Percentiles rank a stretch among this genome's conserved stretches.
Evolutionary conservation across 1,140 invertebrate genomes (phyloP).

Genomic region (Watersipora subatra): DNA sequence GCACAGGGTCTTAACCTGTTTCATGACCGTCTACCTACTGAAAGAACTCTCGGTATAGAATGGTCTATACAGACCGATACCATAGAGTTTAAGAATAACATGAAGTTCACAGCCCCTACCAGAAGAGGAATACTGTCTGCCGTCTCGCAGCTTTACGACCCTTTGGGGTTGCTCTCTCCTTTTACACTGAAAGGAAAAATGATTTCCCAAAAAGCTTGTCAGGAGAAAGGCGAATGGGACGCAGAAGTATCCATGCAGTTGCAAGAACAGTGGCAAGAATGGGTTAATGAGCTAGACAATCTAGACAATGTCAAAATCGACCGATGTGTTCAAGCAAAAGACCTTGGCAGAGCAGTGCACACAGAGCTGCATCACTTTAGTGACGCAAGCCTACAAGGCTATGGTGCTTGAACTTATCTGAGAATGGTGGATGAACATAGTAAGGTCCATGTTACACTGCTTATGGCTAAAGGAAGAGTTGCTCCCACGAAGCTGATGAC

Average conservation of each 20-base stretch:
- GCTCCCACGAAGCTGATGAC: neutral
- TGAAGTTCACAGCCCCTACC: neutral
- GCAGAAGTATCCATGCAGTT: neutral
- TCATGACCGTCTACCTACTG: neutral
- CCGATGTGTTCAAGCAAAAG: neutral
- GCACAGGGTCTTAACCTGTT: neutral
- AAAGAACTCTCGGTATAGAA: neutral
- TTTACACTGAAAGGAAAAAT: neutral
- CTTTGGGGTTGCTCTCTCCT: neutral
- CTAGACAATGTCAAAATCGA: neutral
- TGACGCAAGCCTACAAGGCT: neutral
- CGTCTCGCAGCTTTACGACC: neutral
- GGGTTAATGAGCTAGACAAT: neutral
- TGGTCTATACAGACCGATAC: neutral
- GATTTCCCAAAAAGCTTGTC: neutral
- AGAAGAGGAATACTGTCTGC: neutral
- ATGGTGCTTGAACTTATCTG: neutral
- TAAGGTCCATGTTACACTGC: neutral
- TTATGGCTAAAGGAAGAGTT: neutral
- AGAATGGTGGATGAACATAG: neutral
- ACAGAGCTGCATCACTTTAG: slow-evolving; percentile 1
- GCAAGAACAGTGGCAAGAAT: neutral
- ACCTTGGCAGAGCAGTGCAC: neutral
- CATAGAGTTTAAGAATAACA: neutral
- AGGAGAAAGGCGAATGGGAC: neutral